Evolutionary conservation across 1,140 invertebrate species (phyloP), one percentile per base, ranked within the genome.

Genomic region (Coenobita brevimanus): DNA sequence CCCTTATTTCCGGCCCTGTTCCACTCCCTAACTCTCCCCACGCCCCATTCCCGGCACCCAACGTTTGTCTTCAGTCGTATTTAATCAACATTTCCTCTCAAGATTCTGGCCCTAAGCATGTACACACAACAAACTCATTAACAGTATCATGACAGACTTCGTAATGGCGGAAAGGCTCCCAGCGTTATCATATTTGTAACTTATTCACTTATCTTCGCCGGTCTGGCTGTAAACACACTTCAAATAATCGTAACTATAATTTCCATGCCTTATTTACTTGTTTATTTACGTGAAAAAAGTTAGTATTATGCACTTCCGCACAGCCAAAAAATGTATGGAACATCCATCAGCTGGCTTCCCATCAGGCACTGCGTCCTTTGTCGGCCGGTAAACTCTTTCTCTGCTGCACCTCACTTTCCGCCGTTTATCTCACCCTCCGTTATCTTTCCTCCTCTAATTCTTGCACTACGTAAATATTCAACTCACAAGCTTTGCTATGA

Each of bases 141-240:
- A 88, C 86, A 88, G 86, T 88, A 88, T 88, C 86, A 88, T 88
- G 86, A 88, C 86, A 88, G 86, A 78, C 86, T 82, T 82, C 69
- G 86, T 88, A 88, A 88, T 88, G 86, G 86, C 86, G 86, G 86
- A 88, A 88, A 82, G 86, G 50, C 33, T 50, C 84, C 43, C 41
- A 60, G 64, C 78, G 62, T 80, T 69, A 80, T 81, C 76, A 30
- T 27, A 64, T 43, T 50, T 36, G 21, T 54, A 10, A 21, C 64
- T 73, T 38, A 57, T 75, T 75, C 38, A 50, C 24, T 3, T 46
- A 36, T 21, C 41, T 2, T 15, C 24, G 21, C 17, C 17, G 41
- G 15, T 69, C 27, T 82, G 15, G 13, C 30, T 46, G 30, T 17
- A 8, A 13, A 38, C 4, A 73, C 13, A 43, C 27, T 41, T n/a